These are phyloP conservation scores for Darevskia nairensis DNA, from an alignment of 2,797 vertebrate species.

Conservation along the genomic window DNA sequence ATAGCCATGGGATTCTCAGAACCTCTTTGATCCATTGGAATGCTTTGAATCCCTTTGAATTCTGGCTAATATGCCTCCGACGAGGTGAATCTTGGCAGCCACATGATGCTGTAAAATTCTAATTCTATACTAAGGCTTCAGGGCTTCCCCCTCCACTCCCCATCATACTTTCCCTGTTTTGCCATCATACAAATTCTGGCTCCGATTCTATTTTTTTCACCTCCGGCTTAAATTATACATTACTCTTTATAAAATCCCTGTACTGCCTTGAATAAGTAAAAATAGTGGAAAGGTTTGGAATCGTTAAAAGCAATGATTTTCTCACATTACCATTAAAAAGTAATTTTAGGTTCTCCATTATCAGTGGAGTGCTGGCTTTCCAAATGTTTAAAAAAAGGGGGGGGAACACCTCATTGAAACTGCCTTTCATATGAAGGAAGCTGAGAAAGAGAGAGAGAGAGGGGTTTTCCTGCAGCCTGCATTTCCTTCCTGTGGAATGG, in stretches of 20 bases:
- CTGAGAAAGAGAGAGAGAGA: neutral
- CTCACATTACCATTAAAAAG: conserved; percentile 52
- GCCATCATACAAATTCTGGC: conserved; percentile 41
- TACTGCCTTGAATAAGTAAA: conserved; percentile 22
- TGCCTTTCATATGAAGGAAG: neutral
- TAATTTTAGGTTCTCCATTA: conserved; percentile 62
- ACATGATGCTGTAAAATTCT: neutral
- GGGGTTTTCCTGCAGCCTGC: no score
- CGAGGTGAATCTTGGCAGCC: neutral
- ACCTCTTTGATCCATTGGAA: neutral
- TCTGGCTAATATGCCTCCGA: neutral
- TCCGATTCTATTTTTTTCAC: conserved; percentile 36
- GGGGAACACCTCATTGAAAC: neutral
- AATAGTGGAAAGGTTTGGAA: conserved; percentile 40
- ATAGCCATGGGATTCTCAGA: neutral
- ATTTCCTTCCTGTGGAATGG: no score
- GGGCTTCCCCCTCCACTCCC: conserved; percentile 17
- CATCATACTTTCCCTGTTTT: conserved; percentile 13
- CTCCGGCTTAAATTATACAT: conserved; percentile 25
- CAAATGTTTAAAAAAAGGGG: neutral
- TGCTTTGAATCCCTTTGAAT: neutral
- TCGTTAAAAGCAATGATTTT: conserved; percentile 53
- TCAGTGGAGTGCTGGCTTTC: conserved; percentile 55
- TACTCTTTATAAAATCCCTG: conserved; percentile 34
- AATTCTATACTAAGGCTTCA: neutral